These are phyloP conservation scores for Oasisia sp. DNA, from an alignment of 2,888 invertebrate species.

Conservation along the genomic window DNA sequence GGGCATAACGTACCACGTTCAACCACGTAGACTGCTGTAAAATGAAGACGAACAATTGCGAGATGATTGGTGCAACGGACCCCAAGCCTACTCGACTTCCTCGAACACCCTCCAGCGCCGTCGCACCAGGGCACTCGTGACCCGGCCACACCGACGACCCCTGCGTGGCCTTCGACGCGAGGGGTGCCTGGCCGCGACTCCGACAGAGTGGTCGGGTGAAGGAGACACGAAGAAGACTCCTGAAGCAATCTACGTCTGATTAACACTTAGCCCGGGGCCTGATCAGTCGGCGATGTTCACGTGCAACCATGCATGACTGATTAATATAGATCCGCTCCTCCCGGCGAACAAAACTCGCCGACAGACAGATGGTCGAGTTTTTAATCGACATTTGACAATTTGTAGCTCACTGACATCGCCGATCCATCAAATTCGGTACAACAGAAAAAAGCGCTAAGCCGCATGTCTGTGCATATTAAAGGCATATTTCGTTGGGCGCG, in stretches of 20 bases:
- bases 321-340: slow-evolving; percentile 13
- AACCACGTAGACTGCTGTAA: not conserved
- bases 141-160: not conserved
- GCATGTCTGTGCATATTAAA: not conserved
- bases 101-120: not conserved
- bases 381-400: not conserved
- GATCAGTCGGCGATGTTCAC: slow-evolving; percentile 4
- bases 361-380: not conserved
- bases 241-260: not conserved
- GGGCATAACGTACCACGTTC: not conserved
- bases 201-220: not conserved
- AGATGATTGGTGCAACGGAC: not conserved
- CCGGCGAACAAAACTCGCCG: not conserved
- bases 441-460: not conserved
- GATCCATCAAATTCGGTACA: not conserved
- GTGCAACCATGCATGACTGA: slow-evolving; percentile 4
- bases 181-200: not conserved
- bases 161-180: not conserved
- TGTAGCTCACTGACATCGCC: not conserved
- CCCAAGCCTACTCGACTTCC: not conserved
- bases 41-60: not conserved
- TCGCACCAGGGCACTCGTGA: not conserved
- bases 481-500: not conserved
- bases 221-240: not conserved
- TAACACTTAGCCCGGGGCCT: slow-evolving; percentile 1